Conservation (phyloP, 2,888 invertebrate genomes). For the Conus canariensis region DNA sequence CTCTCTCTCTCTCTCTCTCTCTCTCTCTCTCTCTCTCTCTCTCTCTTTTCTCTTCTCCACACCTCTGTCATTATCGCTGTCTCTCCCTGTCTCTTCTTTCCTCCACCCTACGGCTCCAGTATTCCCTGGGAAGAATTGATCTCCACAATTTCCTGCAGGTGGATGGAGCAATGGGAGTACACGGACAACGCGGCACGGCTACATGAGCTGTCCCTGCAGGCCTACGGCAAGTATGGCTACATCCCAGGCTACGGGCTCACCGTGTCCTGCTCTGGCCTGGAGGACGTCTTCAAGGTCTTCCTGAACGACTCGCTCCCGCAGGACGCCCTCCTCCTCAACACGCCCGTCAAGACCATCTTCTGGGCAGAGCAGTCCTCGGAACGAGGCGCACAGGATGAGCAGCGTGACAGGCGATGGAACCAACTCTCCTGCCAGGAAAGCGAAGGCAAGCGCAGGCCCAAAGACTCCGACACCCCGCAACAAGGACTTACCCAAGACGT, state of each 20-base stretch:
- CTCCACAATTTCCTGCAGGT: not conserved
- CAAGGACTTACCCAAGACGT: not conserved
- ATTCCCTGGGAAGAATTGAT: no score
- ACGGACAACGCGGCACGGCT: conserved; percentile 42
- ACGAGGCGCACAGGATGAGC: not conserved
- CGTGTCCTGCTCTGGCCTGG: conserved; percentile 31
- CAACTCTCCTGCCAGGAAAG: not conserved
- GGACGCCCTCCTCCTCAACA: conserved; percentile 26
- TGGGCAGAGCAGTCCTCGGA: conserved; percentile 23
- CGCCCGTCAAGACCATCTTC: conserved; percentile 38
- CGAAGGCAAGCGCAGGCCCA: not conserved
- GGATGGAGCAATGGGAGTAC: conserved; percentile 39
- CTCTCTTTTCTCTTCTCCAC: not conserved
- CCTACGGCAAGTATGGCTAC: conserved; percentile 44
- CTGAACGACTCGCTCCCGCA: conserved; percentile 28
- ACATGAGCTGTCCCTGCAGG: conserved; percentile 30
- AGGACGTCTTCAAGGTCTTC: conserved; percentile 28
- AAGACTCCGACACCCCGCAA: no score
- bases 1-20: no score
- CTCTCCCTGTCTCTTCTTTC: no score
- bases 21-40: no score
- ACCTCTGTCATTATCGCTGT: not conserved
- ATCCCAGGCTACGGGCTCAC: conserved; percentile 30
- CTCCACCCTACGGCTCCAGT: no score
- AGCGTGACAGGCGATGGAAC: not conserved